These are phyloP conservation scores for Sycophila sp. DNA, from an alignment of 1,140 invertebrate species.

Conservation along the genomic window DNA sequence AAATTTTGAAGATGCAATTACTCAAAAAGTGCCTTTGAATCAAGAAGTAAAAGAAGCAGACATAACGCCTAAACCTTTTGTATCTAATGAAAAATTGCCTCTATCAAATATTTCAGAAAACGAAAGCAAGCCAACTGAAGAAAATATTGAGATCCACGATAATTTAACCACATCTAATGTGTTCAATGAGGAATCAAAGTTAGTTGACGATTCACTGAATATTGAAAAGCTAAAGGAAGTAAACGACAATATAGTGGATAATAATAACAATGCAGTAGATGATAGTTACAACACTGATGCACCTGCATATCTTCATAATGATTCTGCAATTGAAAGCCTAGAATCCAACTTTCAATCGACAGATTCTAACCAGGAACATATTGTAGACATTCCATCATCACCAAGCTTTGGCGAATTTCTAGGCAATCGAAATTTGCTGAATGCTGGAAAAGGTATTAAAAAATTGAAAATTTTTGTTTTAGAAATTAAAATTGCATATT, in stretches of 20 bases:
- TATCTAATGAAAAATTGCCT: neutral
- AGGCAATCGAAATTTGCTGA: conserved; percentile 56
- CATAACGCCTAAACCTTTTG: neutral
- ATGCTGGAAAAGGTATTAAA: conserved; percentile 46
- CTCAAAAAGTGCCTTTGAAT: conserved; percentile 25
- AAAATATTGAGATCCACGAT: neutral
- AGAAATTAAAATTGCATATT: no score
- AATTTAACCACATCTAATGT: neutral
- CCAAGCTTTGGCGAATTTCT: conserved; percentile 51
- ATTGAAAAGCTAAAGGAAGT: neutral
- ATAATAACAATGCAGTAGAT: conserved; percentile 34
- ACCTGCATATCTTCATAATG: conserved; percentile 19
- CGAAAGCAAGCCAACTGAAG: neutral
- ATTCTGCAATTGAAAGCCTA: conserved; percentile 24
- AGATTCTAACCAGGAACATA: conserved; percentile 44
- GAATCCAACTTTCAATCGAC: conserved; percentile 25
- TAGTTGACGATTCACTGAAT: neutral
- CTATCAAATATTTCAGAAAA: neutral
- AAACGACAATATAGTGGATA: conserved; percentile 31
- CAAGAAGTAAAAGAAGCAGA: conserved; percentile 4
- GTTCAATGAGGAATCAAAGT: neutral
- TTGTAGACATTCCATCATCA: conserved; percentile 33
- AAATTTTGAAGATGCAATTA: neutral
- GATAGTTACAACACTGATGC: neutral
- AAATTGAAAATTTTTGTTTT: no score